Evolutionary conservation across 2,888 invertebrate species (phyloP), one percentile per base, ranked within the genome.

Genomic region (Rugalucina vietnamica): DNA sequence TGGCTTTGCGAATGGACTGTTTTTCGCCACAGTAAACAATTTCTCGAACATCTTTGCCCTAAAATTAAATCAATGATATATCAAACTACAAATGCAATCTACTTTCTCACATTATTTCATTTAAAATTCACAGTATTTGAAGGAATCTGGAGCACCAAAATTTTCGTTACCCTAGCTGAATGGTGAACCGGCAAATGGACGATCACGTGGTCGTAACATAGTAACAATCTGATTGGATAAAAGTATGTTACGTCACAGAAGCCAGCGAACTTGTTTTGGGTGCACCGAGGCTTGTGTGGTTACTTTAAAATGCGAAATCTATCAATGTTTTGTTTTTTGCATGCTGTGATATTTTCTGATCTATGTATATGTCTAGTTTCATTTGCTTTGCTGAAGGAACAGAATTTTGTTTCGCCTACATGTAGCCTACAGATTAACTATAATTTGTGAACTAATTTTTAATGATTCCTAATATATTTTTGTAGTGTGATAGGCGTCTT

Each of bases 11-110:
- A 94, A 92, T 10, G 91, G 88, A 86, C 93, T 95, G 81, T 88
- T 94, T 88, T 93, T 93, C 27, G 93, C 92, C 76, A 93, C 89
- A 84, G 94, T 92, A 78, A 93, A 81, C 69, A 95, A 80, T 76
- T 93, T 91, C 81, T 91, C 86, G 84, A 93, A 93, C 94, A 94
- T 95, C 76, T 81, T 91, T 27, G 82, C 76, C 76, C 81, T 81
- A 70, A 73, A 82, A 83, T 34, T 24, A 27, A 73, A 39, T 27
- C 10, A 39, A 71, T 21, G 5, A 3, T 37, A 1, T 21, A 37
- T 34, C 5, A 34, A 27, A 27, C 21, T 8, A 60, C 24, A 60
- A 10, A 29, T 10, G 1, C 27, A 24, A 4, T 5, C 18, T 10
- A 27, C 60, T 10, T 10, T 60, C 18, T 29, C 29, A 60, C 29